Base-by-base conservation (phyloP, 1,140 invertebrate species). In the Cecropterus lyciades region DNA sequence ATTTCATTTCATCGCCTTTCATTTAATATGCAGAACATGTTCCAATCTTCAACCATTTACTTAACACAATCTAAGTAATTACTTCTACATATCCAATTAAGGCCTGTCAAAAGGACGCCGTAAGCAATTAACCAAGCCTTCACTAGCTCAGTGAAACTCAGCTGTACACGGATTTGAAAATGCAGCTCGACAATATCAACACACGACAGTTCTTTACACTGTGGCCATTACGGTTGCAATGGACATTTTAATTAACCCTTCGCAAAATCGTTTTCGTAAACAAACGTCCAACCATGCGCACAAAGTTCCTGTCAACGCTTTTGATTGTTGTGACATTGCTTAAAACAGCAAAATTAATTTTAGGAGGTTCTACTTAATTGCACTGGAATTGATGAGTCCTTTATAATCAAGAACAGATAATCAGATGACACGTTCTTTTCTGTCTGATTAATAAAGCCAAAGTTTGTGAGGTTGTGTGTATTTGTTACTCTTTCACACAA, bases 181-280 rank as follows among this genome's bases (percentile, higher is more conserved):
- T 60, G 43, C 57, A 60, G 55, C 37, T 5, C 7, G 30, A 60
- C 57, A 60, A 48, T 24, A n/a, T 45, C 24, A 33, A 48, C 14
- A 9, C 15, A 60, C n/a, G 37, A 14, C n/a, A 45, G 5, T 48
- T 37, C 17, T 60, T 60, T 48, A 48, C 33, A 60, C 45, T 60
- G 57, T 49, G 57, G 43, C 40, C 37, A 9, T 37, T 60, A 60
- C 57, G 46, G 57, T 60, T 60, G 57, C 20, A 60, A 16, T 30
- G 57, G 57, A 60, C 57, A 49, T 48, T 60, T 60, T 60, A 60
- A 60, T 60, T 60, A 60, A 60, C 43, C 27, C 11, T 46, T 33
- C 37, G 45, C 9, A 46, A 49, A 60, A 48, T 60, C n/a, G n/a
- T n/a, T n/a, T 60, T 49, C 33, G 43, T 49, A 60, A 60, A 48